These are phyloP conservation scores for Acrocephalus scirpaceus DNA, from an alignment of 2,797 vertebrate genomes.

Conservation along the genomic window DNA sequence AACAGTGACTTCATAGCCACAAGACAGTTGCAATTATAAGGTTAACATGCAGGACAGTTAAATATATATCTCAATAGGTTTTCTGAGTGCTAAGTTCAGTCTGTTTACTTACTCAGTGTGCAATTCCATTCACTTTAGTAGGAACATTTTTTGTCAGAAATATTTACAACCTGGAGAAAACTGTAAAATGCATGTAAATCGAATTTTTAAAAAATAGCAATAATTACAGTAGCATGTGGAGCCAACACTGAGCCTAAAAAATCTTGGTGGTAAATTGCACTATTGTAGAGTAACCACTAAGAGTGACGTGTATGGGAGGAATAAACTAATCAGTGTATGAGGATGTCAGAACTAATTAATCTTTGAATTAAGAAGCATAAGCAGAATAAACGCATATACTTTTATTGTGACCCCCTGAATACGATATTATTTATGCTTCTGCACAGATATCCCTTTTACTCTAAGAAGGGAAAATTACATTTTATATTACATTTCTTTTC, in stretches of 20 bases:
- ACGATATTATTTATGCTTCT: not conserved
- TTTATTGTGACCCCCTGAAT: not conserved
- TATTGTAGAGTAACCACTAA: not conserved
- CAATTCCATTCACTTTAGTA: not conserved
- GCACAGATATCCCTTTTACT: not conserved
- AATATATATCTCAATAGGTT: not conserved
- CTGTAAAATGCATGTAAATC: not conserved
- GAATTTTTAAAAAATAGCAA: fast-evolving
- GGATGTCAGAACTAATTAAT: not conserved
- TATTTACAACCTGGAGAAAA: not conserved
- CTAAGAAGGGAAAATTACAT: not conserved
- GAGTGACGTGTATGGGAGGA: not conserved
- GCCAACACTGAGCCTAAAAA: not conserved
- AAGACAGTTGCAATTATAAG: not conserved
- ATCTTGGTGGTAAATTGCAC: not conserved
- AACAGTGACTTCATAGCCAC: not conserved
- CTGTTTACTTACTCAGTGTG: not conserved
- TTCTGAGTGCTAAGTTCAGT: not conserved
- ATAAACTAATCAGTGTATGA: not conserved
- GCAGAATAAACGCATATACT: not conserved
- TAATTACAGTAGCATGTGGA: not conserved
- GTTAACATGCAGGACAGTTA: not conserved
- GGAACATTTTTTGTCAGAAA: not conserved
- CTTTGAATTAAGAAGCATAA: not conserved
- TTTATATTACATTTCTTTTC: not conserved